Conservation (phyloP, 2,888 invertebrate genomes). For the Eumerus sabulonum region DNA sequence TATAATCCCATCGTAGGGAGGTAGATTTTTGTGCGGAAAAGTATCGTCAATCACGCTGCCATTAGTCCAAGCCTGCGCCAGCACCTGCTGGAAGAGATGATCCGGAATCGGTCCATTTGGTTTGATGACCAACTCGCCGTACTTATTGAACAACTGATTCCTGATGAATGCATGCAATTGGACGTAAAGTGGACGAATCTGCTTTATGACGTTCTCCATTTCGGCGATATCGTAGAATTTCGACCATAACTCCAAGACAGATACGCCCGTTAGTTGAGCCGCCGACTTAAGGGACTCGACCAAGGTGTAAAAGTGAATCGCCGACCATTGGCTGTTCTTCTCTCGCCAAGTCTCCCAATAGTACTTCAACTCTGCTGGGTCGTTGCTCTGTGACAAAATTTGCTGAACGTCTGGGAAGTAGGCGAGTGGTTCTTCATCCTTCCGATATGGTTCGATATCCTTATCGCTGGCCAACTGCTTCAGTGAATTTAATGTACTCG, state of each 20-base stretch:
- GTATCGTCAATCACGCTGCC: conserved; percentile 75
- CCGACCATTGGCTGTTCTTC: conserved; percentile 73
- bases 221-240: conserved; percentile 74
- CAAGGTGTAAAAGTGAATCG: conserved; percentile 74
- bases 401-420: conserved; percentile 73
- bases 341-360: conserved; percentile 69
- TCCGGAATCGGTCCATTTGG: conserved; percentile 87
- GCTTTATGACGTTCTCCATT: conserved; percentile 78
- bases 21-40: conserved; percentile 74
- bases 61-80: conserved; percentile 76
- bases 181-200: conserved; percentile 84
- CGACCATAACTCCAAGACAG: conserved; percentile 74
- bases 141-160: conserved; percentile 83
- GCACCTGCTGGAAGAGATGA: conserved; percentile 83
- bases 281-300: conserved; percentile 75
- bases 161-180: conserved; percentile 91
- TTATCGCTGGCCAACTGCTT: conserved; percentile 78
- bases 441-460: conserved; percentile 79
- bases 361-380: conserved; percentile 65
- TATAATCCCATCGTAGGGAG: conserved; percentile 75
- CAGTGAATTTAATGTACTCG: conserved; percentile 73
- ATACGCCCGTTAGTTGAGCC: conserved; percentile 73
- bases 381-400: conserved; percentile 52
- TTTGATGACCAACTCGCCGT: conserved; percentile 84
- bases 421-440: conserved; percentile 73